These are phyloP conservation scores for Rotaria sp. DNA, from an alignment of 2,888 invertebrate genomes.

Conservation along the genomic window DNA sequence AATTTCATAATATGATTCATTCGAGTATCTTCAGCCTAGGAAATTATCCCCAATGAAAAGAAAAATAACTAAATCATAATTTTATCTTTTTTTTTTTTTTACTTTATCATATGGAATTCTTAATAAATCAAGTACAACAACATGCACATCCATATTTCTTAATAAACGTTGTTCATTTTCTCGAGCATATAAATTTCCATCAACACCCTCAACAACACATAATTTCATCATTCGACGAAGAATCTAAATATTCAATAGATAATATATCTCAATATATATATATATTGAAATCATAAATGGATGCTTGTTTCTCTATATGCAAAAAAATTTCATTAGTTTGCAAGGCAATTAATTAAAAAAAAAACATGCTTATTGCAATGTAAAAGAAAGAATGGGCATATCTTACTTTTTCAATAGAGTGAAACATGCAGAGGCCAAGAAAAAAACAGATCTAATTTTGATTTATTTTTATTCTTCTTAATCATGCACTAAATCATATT, in stretches of 20 bases:
- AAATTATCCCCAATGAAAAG: background rate
- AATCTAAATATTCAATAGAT: conserved; percentile 60
- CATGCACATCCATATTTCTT: conserved; percentile 90
- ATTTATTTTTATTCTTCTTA: background rate
- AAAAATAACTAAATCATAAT: too few relatives aligned
- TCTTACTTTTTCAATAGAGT: background rate
- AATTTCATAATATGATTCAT: conserved; percentile 91
- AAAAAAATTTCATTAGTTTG: background rate
- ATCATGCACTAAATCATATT: background rate
- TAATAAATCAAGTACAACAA: conserved; percentile 83
- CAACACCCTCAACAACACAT: conserved; percentile 63
- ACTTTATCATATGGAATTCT: conserved; percentile 87
- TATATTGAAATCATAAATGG: too few relatives aligned
- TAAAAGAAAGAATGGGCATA: background rate
- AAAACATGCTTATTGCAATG: background rate
- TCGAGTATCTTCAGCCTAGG: conserved; percentile 63
- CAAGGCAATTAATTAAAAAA: background rate
- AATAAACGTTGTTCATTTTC: conserved; percentile 89
- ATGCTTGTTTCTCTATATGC: too few relatives aligned
- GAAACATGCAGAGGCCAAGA: background rate
- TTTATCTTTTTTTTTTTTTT: background rate
- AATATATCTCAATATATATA: too few relatives aligned
- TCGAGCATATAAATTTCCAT: conserved; percentile 62
- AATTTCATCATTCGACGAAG: conserved; percentile 84
- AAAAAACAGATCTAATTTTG: background rate